Evolutionary conservation across 1,140 invertebrate species (phyloP), one percentile per base, ranked within the genome.

Genomic region (Ruditapes philippinarum): DNA sequence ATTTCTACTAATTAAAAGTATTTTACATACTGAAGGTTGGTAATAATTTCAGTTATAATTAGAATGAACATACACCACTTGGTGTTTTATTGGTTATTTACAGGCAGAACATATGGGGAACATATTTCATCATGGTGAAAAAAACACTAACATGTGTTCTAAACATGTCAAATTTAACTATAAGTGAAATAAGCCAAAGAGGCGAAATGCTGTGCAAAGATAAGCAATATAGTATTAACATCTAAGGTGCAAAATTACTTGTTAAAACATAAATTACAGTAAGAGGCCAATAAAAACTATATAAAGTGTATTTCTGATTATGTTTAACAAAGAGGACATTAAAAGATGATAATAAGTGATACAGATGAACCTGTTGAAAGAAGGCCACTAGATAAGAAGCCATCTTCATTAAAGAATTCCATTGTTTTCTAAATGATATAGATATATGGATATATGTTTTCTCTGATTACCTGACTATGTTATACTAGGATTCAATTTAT

Each of bases 121-220:
- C 57, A 62, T 28, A 62, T 62, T 62, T 62, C 57, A 62, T 62
- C 57, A 62, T 62, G n/a, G 25, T 62, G 28, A 62, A 62, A 28
- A 62, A 17, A 79, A n/a, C n/a, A n/a, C n/a, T n/a, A n/a, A 49
- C 76, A 79, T 57, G 38, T 74, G 70, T 14, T 74, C 38, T 28
- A 45, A 74, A 74, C 70, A 74, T 74, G 70, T 74, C 70, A 74
- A 45, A 49, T 42, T 62, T 62, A 62, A 62, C n/a, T 62, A 25
- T 62, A n/a, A 62, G 57, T 62, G 57, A 62, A 62, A 14, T 7
- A 62, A 62, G 25, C 70, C 70, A 42, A 45, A 45, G n/a, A 25
- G 14, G 17, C 9, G 22, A n/a, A 12, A 25, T 74, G 70, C 25
- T n/a, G 3, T 3, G n/a, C 19, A 11, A 74, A 42, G 70, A 74